Evolutionary conservation across 2,888 invertebrate genomes (phyloP), one percentile per base, ranked within the genome.

Genomic region (Lobophora halterata): DNA sequence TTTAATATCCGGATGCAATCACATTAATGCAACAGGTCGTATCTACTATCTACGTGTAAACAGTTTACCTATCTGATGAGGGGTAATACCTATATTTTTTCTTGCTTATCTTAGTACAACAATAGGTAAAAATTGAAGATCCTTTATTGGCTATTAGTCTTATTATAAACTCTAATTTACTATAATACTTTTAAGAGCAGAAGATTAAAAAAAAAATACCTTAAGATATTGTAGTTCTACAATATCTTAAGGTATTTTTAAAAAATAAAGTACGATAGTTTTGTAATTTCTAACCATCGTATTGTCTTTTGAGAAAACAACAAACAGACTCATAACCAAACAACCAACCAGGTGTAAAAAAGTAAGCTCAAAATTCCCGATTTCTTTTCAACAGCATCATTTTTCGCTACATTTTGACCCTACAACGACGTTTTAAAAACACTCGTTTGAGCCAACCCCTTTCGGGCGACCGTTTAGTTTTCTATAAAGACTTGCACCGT

Each of bases 401-500:
- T 41, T 41, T 32, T 29, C 13, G 35, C 21, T 21, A 34, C 37
- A 34, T 36, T 43, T 46, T 37, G 28, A 37, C 36, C 34, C 30
- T 12, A 42, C 47, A 36, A 47, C n/a, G n/a, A n/a, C n/a, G n/a
- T 47, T 45, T 39, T 27, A 36, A 37, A 47, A 45, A 43, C 55
- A 46, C 41, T 40, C 55, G 37, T 45, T 16, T 17, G 30, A 24
- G 21, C 41, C 45, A 40, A 45, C 52, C 52, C 52, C 32, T 38
- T 19, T 23, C 39, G 34, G 27, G 52, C 54, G 53, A 75, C 62
- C 85, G 80, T 82, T 86, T 85, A 85, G 80, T 72, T 76, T 71
- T 72, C 71, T 65, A 75, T 74, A 77, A 71, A 74, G 80, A 80
- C 64, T 73, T 76, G 85, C 82, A 61, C 62, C 74, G 79, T 86